Conservation (phyloP, 2,888 invertebrate genomes). For the Tolmerus cingulatus region DNA sequence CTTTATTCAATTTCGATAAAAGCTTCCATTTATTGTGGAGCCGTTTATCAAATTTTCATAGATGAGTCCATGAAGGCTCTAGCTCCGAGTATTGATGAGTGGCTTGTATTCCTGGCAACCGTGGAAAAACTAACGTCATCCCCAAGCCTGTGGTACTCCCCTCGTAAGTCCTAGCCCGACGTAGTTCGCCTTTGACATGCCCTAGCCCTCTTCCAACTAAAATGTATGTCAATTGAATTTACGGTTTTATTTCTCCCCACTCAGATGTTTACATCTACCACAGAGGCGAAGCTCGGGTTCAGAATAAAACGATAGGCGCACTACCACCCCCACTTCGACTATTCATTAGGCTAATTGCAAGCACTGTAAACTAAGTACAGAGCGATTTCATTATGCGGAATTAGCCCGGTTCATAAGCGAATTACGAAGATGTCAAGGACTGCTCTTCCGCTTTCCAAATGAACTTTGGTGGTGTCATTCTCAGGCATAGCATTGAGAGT, state of each 20-base stretch:
- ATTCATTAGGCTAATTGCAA: not conserved
- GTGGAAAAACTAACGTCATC: not conserved
- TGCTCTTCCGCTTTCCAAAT: not conserved
- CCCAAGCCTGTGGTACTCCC: not conserved
- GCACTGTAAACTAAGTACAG: not conserved
- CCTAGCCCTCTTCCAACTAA: not conserved
- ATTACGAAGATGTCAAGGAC: not conserved
- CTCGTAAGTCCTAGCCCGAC: not conserved
- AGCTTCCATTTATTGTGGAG: not conserved
- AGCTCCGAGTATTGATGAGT: not conserved
- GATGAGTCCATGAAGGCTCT: not conserved
- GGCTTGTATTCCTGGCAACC: not conserved
- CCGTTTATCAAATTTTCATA: conserved; percentile 31
- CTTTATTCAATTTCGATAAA: conserved; percentile 30
- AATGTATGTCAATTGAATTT: conserved; percentile 10
- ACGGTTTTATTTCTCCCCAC: not conserved
- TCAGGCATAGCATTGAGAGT: not conserved
- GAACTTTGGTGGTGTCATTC: not conserved
- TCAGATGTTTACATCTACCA: not conserved
- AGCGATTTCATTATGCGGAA: not conserved
- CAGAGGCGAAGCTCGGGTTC: not conserved
- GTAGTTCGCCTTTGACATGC: not conserved
- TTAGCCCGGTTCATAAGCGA: not conserved
- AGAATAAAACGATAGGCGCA: not conserved
- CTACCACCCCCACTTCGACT: not conserved